These are phyloP conservation scores for Clarias fuscus DNA, from an alignment of 2,797 vertebrate species.

Conservation along the genomic window DNA sequence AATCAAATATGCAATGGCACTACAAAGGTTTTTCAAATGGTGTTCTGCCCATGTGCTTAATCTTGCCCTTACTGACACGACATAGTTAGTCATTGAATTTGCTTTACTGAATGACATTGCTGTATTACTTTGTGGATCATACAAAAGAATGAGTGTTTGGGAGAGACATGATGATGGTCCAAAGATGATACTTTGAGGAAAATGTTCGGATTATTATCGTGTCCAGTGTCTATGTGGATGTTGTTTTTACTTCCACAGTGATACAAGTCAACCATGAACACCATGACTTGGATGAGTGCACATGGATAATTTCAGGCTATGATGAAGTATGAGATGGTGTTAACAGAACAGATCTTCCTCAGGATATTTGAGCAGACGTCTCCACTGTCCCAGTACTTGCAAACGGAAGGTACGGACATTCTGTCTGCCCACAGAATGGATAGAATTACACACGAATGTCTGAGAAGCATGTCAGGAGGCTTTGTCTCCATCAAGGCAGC, in stretches of 20 bases:
- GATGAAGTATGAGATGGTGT: slow-evolving; percentile 5
- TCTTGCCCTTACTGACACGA: neutral
- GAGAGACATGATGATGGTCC: slow-evolving; percentile 36
- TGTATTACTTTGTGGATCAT: neutral
- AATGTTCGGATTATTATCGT: slow-evolving; percentile 30
- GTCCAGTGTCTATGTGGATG: slow-evolving; percentile 2
- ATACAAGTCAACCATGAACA: neutral
- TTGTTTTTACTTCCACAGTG: neutral
- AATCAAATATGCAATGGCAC: slow-evolving; percentile 23
- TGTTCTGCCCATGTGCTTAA: slow-evolving; percentile 27
- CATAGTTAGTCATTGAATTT: neutral
- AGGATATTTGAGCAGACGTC: slow-evolving; percentile 31
- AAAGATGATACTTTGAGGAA: slow-evolving; percentile 29
- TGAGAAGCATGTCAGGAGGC: neutral
- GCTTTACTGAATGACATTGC: slow-evolving; percentile 24
- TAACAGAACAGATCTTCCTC: slow-evolving; percentile 26
- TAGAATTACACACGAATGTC: neutral
- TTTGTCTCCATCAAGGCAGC: neutral
- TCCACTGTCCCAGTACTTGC: slow-evolving; percentile 20
- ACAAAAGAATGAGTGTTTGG: neutral
- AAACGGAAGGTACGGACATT: slow-evolving; percentile 13
- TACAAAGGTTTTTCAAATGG: slow-evolving; percentile 37
- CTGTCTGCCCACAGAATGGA: neutral
- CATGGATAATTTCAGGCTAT: neutral
- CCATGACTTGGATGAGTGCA: neutral